Percentiles rank a stretch among this genome's conserved stretches.
These are phyloP conservation scores for Pseudochirops corinnae DNA, from an alignment of 2,797 vertebrate species.

Conservation along the genomic window DNA sequence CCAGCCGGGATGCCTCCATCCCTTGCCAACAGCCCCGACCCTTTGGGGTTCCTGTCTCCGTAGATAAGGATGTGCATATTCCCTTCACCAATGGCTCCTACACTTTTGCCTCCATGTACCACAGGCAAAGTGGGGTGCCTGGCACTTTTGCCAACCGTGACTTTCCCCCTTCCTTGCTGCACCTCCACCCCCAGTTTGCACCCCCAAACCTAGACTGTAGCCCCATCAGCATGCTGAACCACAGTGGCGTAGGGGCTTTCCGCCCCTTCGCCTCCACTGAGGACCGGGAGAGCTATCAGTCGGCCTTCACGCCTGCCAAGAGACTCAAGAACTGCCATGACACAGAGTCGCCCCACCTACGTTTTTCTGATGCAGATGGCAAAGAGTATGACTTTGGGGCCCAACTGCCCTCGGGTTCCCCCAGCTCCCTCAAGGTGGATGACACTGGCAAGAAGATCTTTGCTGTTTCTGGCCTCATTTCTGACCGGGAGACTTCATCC, in stretches of 20 bases:
- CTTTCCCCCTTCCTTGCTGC: slow-evolving; percentile 97
- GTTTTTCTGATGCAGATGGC: slow-evolving; percentile 98
- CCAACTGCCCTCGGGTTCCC: slow-evolving; percentile 95
- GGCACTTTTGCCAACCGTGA: slow-evolving; percentile 97
- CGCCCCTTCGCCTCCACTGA: slow-evolving; percentile 97
- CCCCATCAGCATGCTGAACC: slow-evolving; percentile 98
- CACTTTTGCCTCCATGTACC: slow-evolving; percentile 99
- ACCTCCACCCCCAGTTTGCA: slow-evolving; percentile 98
- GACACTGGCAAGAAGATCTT: slow-evolving; percentile 99
- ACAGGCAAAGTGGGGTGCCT: slow-evolving; percentile 95
- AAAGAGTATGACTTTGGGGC: slow-evolving; percentile 98
- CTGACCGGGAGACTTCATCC: slow-evolving; percentile 97
- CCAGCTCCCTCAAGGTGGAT: slow-evolving; percentile 96
- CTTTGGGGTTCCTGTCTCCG: slow-evolving; percentile 96
- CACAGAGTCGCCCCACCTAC: slow-evolving; percentile 97
- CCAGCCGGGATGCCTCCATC: slow-evolving; percentile 97
- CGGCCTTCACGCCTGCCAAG: slow-evolving; percentile 98
- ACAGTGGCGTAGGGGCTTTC: slow-evolving; percentile 98
- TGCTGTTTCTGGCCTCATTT: slow-evolving; percentile 98
- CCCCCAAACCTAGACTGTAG: slow-evolving; percentile 99
- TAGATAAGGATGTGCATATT: slow-evolving; percentile 98
- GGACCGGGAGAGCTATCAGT: slow-evolving; percentile 98
- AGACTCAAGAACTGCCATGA: slow-evolving; percentile 98
- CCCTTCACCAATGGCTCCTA: slow-evolving; percentile 99
- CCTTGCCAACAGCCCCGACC: slow-evolving; percentile 97